Conservation (phyloP, 2,888 invertebrate genomes). For the Morpho helenor region DNA sequence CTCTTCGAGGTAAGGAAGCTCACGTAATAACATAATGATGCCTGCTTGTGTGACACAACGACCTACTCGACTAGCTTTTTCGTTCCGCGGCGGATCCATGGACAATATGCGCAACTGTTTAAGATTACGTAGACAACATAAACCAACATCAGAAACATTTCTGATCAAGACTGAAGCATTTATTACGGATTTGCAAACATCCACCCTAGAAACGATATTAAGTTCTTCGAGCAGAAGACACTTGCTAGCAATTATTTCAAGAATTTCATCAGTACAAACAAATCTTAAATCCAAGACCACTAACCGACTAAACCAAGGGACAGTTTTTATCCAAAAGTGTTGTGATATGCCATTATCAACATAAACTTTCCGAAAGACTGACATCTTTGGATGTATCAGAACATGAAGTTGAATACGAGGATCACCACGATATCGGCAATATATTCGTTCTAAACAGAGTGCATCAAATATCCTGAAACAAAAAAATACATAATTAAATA, state of each 20-base stretch:
- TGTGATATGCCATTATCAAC: constrained; percentile 66
- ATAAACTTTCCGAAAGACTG: constrained; percentile 68
- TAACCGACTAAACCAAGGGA: constrained; percentile 57
- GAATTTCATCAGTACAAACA: constrained; percentile 73
- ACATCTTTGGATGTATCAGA: constrained; percentile 65
- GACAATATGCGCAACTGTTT: constrained; percentile 59
- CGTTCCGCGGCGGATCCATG: constrained; percentile 72
- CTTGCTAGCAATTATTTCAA: constrained; percentile 55
- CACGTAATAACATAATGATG: constrained; percentile 59
- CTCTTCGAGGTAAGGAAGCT: constrained; percentile 65
- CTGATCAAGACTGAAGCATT: constrained; percentile 70
- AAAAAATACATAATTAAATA: background rate
- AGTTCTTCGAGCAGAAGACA: constrained; percentile 66
- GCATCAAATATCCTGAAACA: constrained; percentile 74
- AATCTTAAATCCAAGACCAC: constrained; percentile 69
- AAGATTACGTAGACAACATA: constrained; percentile 55
- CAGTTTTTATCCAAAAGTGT: constrained; percentile 59
- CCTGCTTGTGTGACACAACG: constrained; percentile 69
- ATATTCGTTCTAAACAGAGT: constrained; percentile 70
- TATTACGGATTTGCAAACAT: constrained; percentile 66
- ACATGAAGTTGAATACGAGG: constrained; percentile 65
- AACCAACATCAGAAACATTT: constrained; percentile 69
- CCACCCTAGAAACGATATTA: constrained; percentile 71
- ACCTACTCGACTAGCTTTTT: constrained; percentile 59
- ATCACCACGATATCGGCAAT: constrained; percentile 61